Base-by-base conservation (phyloP, 2,888 invertebrate genomes). In the Sphinx pinastri region DNA sequence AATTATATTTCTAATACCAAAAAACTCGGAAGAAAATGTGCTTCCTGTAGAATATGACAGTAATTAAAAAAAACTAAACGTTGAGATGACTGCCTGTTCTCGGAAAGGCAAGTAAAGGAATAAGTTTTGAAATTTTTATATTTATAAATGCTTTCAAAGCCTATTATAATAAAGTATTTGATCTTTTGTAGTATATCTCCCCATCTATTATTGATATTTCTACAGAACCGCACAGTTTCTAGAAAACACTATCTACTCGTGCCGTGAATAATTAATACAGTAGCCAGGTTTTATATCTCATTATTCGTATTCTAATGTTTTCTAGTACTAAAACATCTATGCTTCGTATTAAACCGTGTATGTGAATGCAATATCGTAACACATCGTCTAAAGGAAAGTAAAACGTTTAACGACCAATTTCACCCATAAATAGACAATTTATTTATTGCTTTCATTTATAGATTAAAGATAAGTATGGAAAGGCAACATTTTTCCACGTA, bases 371-470 rank as follows among this genome's bases (percentile, higher is more conserved):
- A 57, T 49, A 66, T 66, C 69, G 49, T 70, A 58, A 70, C 19
- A 51, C 6, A 54, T 67, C 70, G 49, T 49, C 58, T 66, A 51
- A 66, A 57, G 19, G 68, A 68, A 68, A 68, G 70, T 67, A 52
- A 19, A 45, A 16, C 38, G 45, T 70, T 70, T 54, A 54, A 70
- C 67, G 38, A 19, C 55, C 57, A 71, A 68, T 68, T 68, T 68
- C 68, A 68, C 63, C 68, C 47, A 52, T 66, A 55, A 71, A 25
- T 55, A 59, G 58, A n/a, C 31, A 51, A n/a, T 70, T 69, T 57
- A 70, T 66, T 63, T 70, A 70, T 70, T 38, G 57, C 68, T 51
- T 51, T 68, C 58, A 49, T 68, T 47, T 57, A 58, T 58, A 59
- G 63, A 63, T 63, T 49, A 19, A 12, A 47, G 63, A 63, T 63